A percentile compares a stretch with the other conserved stretches of the same genome.
These are phyloP conservation scores for Limnephilus lunatus DNA, from an alignment of 2,888 invertebrate species.

Conservation along the genomic window DNA sequence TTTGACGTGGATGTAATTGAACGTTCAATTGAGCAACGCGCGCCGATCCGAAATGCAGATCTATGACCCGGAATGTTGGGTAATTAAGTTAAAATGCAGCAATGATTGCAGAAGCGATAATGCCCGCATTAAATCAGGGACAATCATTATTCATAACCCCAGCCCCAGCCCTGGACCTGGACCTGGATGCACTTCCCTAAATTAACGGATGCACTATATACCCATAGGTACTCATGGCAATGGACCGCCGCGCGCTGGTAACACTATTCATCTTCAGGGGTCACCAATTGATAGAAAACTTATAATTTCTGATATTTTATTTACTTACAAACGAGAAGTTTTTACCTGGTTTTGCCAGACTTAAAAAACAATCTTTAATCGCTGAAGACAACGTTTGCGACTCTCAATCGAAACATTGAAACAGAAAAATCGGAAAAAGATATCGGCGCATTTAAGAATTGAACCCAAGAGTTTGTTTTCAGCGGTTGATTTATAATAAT, in stretches of 20 bases:
- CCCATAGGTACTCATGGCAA: neutral
- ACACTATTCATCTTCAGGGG: neutral
- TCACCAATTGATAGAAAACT: neutral
- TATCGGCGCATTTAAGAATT: too few relatives aligned
- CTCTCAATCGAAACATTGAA: too few relatives aligned
- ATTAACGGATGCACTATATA: conserved; percentile 53
- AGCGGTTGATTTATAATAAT: too few relatives aligned
- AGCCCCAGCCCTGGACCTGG: too few relatives aligned
- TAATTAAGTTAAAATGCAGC: conserved; percentile 47
- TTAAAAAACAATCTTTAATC: too few relatives aligned
- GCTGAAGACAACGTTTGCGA: too few relatives aligned
- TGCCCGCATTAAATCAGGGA: conserved; percentile 53
- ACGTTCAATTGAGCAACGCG: neutral
- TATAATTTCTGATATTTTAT: too few relatives aligned
- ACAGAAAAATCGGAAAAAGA: too few relatives aligned
- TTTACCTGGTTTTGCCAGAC: too few relatives aligned
- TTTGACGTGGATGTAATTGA: neutral
- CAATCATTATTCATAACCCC: conserved; percentile 51
- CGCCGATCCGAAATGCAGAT: neutral
- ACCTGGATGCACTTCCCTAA: conserved; percentile 61
- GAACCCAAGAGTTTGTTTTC: too few relatives aligned
- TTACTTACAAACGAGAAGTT: too few relatives aligned
- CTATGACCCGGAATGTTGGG: neutral
- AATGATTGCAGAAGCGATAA: conserved; percentile 53
- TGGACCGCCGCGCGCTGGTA: neutral